Evolutionary conservation across 2,797 vertebrate genomes (phyloP).

Genomic region (Channallabes apus): DNA sequence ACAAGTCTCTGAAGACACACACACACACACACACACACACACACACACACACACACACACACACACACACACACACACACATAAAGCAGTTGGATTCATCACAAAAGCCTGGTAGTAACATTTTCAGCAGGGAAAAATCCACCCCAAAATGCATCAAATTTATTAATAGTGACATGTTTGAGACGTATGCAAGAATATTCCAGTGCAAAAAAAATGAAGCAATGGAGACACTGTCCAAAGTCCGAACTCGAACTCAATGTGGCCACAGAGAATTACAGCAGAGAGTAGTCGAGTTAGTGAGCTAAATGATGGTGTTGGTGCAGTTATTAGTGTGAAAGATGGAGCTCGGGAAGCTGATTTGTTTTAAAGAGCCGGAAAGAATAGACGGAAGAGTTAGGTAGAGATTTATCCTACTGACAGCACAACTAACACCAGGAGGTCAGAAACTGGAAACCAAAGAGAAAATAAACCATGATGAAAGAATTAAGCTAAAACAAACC

Average conservation of each 20-base stretch:
- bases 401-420: no score
- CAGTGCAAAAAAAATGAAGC: not conserved
- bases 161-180: not conserved
- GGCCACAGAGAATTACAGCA: not conserved
- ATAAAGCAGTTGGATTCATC: not conserved
- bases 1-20: slow-evolving; percentile 85
- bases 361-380: not conserved
- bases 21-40: slow-evolving; percentile 39
- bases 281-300: not conserved
- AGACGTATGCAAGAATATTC: not conserved
- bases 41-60: not conserved
- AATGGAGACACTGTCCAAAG: not conserved
- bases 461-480: not conserved
- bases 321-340: not conserved
- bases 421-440: no score
- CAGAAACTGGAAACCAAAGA: not conserved
- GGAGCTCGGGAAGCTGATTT: not conserved
- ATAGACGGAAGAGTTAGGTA: not conserved
- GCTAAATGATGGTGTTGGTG: not conserved
- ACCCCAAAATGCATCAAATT: not conserved
- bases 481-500: not conserved
- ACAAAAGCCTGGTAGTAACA: not conserved
- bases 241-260: not conserved
- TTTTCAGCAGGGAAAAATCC: not conserved
- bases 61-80: not conserved